Conservation (phyloP, 2,113 vertebrate species). For the Oncorhynchus kisutch region DNA sequence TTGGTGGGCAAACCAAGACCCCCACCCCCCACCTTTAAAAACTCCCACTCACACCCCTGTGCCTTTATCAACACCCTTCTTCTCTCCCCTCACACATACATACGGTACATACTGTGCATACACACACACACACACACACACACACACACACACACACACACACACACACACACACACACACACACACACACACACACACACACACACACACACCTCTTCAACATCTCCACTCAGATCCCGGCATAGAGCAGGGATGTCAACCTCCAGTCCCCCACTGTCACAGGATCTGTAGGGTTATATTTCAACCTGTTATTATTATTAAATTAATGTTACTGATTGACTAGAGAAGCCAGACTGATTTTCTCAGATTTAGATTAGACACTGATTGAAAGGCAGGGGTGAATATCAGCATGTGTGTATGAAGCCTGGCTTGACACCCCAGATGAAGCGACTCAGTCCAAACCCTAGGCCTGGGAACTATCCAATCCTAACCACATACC, state of each 20-base stretch:
- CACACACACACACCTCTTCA: background rate
- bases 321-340: too few relatives aligned
- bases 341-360: too few relatives aligned
- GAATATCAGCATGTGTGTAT: background rate
- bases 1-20: too few relatives aligned
- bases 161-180: conserved; percentile 5
- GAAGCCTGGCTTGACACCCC: background rate
- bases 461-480: too few relatives aligned
- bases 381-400: too few relatives aligned
- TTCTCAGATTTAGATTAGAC: too few relatives aligned
- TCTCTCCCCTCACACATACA: background rate
- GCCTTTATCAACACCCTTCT: background rate
- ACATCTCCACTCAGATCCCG: background rate
- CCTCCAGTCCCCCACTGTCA: background rate
- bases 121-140: background rate
- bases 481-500: background rate
- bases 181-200: conserved; percentile 7
- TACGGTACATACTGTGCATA: background rate
- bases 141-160: background rate
- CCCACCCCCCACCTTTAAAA: too few relatives aligned
- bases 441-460: too few relatives aligned
- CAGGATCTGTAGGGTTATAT: too few relatives aligned
- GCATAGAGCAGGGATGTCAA: background rate
- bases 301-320: too few relatives aligned
- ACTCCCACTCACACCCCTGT: too few relatives aligned